These are phyloP conservation scores for Horisme vitalbata DNA, from an alignment of 2,888 invertebrate genomes.

Conservation along the genomic window DNA sequence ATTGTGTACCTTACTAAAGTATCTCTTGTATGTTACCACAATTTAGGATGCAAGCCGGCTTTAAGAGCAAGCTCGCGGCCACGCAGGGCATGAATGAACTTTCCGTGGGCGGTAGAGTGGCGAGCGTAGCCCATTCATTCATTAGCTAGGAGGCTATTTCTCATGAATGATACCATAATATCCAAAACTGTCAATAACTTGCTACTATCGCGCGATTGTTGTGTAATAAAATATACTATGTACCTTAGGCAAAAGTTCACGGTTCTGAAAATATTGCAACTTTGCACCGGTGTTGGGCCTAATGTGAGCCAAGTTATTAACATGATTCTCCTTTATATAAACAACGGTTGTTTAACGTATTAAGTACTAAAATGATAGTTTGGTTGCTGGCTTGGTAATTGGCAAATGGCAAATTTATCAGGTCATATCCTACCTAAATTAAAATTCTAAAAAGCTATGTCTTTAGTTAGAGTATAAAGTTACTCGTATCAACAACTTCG, in stretches of 20 bases:
- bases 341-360: too few species aligned
- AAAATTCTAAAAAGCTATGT: too few species aligned
- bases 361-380: too few species aligned
- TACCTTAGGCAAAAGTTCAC: constrained; percentile 5
- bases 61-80: constrained; percentile 61
- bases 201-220: constrained; percentile 24
- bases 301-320: too few species aligned
- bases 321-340: too few species aligned
- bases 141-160: constrained; percentile 75
- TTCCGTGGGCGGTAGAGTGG: constrained; percentile 66
- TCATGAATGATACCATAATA: constrained; percentile 78
- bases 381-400: too few species aligned
- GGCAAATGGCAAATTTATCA: too few species aligned
- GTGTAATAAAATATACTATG: constrained; percentile 9
- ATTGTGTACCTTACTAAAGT: too few species aligned
- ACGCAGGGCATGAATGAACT: constrained; percentile 79
- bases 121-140: constrained; percentile 71
- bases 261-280: background rate
- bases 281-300: too few species aligned
- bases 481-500: constrained; percentile 38
- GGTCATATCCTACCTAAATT: too few species aligned
- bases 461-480: too few species aligned
- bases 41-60: constrained; percentile 50
- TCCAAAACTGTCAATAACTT: constrained; percentile 69
- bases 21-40: constrained; percentile 35